Percentiles rank a stretch among this genome's conserved stretches.
These are phyloP conservation scores for Drosophila hamatofila DNA, from an alignment of 2,888 invertebrate species.

Conservation along the genomic window DNA sequence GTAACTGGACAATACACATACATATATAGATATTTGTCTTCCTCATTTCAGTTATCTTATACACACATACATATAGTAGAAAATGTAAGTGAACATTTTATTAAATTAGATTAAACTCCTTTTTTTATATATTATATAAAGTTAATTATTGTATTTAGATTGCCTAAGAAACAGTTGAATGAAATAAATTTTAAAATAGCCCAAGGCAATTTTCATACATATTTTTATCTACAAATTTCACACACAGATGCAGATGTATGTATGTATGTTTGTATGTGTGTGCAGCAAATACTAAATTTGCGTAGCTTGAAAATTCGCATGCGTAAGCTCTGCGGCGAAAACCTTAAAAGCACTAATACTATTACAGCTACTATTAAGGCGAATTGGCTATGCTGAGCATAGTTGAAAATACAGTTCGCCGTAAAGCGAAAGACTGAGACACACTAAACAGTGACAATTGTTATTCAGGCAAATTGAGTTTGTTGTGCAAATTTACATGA, in stretches of 20 bases:
- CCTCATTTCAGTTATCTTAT: constrained; percentile 10
- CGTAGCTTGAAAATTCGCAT: no score
- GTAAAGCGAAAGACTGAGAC: background rate
- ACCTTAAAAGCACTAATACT: background rate
- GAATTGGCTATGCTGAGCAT: background rate
- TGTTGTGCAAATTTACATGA: background rate
- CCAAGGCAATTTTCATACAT: constrained; percentile 28
- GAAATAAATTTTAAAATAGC: constrained; percentile 43
- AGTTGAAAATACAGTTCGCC: background rate
- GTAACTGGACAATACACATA: constrained; percentile 13
- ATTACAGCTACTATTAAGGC: background rate
- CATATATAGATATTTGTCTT: constrained; percentile 14
- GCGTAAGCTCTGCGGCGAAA: no score
- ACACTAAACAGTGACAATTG: background rate
- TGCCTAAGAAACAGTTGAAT: constrained; percentile 35
- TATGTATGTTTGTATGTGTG: no score
- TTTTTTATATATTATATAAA: constrained; percentile 3
- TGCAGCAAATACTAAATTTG: no score
- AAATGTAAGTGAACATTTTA: background rate
- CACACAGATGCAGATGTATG: no score
- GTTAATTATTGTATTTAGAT: constrained; percentile 35
- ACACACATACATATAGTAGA: no score
- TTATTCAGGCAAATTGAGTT: background rate
- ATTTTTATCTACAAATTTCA: background rate
- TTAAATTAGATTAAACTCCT: constrained; percentile 3